A percentile compares a stretch with the other conserved stretches of the same genome.
Evolutionary conservation across 2,797 vertebrate species (phyloP).

Genomic region (Alexandromys oeconomus): DNA sequence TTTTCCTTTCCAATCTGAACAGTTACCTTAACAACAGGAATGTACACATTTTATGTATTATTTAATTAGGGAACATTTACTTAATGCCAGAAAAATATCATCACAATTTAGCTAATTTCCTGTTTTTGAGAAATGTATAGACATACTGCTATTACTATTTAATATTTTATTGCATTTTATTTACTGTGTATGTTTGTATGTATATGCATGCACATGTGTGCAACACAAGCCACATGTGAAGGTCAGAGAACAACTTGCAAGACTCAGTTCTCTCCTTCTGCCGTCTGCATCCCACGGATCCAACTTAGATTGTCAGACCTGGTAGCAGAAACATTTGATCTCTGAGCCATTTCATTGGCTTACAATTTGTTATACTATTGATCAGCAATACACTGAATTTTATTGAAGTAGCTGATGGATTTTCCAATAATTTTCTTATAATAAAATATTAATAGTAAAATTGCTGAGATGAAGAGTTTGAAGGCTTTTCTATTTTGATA

Average conservation of each 20-base stretch:
- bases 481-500: constrained; percentile 45
- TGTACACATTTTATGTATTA: constrained; percentile 14
- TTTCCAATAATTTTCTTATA: constrained; percentile 5
- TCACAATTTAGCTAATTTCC: constrained; percentile 35
- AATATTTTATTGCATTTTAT: background rate
- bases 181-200: background rate
- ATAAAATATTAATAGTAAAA: constrained; percentile 58
- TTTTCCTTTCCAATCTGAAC: constrained; percentile 26
- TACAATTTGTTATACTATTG: background rate
- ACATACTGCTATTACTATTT: background rate
- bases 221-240: background rate
- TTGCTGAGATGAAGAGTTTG: constrained; percentile 5
- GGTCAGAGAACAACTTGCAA: background rate
- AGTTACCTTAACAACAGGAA: background rate
- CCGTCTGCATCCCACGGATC: background rate
- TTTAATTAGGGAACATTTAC: constrained; percentile 44
- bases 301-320: background rate
- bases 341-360: background rate
- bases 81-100: background rate
- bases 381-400: background rate
- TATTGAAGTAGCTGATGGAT: background rate
- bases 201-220: background rate
- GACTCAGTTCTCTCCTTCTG: background rate
- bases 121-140: constrained; percentile 38
- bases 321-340: background rate